phyloP scores from a whole-genome alignment of 2,797 vertebrate genomes.

The Melanotaenia pygmaea region DNA sequence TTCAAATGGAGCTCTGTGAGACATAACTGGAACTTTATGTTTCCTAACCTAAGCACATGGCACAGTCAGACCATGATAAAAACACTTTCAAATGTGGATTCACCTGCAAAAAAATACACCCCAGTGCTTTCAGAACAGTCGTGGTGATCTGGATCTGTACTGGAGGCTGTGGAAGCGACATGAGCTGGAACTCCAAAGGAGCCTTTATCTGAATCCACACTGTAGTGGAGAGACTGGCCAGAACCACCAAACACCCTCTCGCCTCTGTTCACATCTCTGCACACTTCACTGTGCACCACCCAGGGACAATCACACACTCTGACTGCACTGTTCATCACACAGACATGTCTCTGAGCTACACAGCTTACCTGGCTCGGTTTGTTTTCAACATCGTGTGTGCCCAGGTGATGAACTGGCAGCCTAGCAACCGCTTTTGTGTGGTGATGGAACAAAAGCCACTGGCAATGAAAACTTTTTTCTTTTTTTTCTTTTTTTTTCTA shows the following conservation, averaged over 20 bases:
- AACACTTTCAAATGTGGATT: constrained; percentile 41
- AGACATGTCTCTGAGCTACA: constrained; percentile 50
- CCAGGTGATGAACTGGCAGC: constrained; percentile 33
- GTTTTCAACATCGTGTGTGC: constrained; percentile 23
- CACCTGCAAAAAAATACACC: constrained; percentile 59
- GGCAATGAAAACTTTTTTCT: not conserved
- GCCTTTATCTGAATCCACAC: constrained; percentile 31
- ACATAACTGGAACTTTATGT: constrained; percentile 62
- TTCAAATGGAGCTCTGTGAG: constrained; percentile 31
- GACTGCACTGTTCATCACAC: constrained; percentile 55
- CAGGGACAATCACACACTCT: constrained; percentile 73
- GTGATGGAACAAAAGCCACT: constrained; percentile 6
- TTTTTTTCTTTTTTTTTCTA: constrained; percentile 23
- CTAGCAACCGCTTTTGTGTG: constrained; percentile 23
- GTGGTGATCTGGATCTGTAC: constrained; percentile 31
- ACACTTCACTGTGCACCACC: constrained; percentile 48
- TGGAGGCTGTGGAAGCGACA: constrained; percentile 30
- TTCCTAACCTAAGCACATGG: constrained; percentile 58
- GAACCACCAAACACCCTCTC: constrained; percentile 23
- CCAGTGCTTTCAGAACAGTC: constrained; percentile 61
- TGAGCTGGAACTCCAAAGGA: constrained; percentile 35
- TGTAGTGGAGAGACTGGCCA: constrained; percentile 28
- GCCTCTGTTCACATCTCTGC: constrained; percentile 30
- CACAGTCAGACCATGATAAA: constrained; percentile 41
- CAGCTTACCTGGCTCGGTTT: constrained; percentile 31